Base-by-base conservation (phyloP, 2,888 invertebrate genomes). In the Aproaerema taeniolella region DNA sequence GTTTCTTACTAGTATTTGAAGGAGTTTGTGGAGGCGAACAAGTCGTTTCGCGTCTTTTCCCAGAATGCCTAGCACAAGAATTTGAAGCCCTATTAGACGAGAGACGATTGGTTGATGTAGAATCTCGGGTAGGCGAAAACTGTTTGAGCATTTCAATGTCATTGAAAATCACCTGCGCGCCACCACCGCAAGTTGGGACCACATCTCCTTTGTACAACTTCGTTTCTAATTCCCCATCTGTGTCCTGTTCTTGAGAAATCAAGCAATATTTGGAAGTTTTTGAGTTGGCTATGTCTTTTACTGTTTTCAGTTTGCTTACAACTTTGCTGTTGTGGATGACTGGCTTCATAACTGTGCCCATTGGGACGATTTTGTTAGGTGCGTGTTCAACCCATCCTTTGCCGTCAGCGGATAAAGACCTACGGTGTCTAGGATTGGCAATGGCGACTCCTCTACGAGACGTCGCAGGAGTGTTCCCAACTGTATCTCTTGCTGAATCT, bases 131-230 rank as follows among this genome's bases (percentile, higher is more conserved):
- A 0, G 95, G 95, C 0, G 95, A 95, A 58, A 91, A 89, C 63
- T 96, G 96, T 49, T 91, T 92, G 6, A 98, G 70, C 64, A 93
- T 92, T 71, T 99, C 99, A 1, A 99, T 94, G 73, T 98, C 98
- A 55, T 95, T 94, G 67, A 99, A 97, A 15, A 98, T 92, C 0
- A 99, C 94, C 63, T 98, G 97, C 0, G 97, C 95, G 0, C 99
- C 99, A 0, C 99, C 99, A 1, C 96, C 95, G 41, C 93, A 92
- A 0, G 99, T 99, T 0, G 96, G 96, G 1, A 98, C 90, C 2
- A 99, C 94, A 68, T 98, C 96, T 9, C 94, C 98, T 91, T 97
- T 99, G 67, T 95, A 96, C 10, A 98, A 68, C 58, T 95, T 95
- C 0, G 98, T 99, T 73, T 97, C 96, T 2, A 99, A 81, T 62